Conservation (phyloP, 2,113 vertebrate genomes). For the Felis chaus region DNA sequence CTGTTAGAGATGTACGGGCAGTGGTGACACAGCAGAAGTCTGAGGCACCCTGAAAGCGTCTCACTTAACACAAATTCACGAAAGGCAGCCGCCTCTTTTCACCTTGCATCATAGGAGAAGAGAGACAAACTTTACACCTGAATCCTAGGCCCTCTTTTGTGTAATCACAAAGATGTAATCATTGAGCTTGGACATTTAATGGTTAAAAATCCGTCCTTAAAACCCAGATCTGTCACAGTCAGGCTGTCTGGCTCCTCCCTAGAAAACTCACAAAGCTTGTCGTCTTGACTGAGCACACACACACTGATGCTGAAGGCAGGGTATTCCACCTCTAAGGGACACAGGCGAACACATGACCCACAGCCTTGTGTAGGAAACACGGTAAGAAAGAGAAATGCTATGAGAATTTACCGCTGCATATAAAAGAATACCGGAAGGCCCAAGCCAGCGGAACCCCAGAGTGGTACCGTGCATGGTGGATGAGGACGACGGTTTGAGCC, state of each 20-base stretch:
- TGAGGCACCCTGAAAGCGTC: neutral
- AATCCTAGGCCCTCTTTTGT: neutral
- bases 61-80: neutral
- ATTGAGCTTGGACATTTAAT: neutral
- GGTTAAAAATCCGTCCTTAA: neutral
- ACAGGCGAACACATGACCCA: neutral
- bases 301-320: neutral
- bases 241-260: neutral
- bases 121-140: neutral
- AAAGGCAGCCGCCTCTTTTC: conserved; percentile 34
- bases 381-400: neutral
- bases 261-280: neutral
- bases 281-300: neutral
- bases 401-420: neutral
- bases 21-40: neutral
- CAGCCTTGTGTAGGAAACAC: neutral
- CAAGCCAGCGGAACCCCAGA: neutral
- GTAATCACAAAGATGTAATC: conserved; percentile 15
- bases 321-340: neutral
- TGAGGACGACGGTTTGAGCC: neutral
- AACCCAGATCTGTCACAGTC: neutral
- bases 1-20: neutral
- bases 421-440: fast-evolving
- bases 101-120: neutral
- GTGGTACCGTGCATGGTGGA: fast-evolving